Evolutionary conservation across 2,888 invertebrate species (phyloP), one percentile per base, ranked within the genome.

Genomic region (Phyllotreta cruciferae): DNA sequence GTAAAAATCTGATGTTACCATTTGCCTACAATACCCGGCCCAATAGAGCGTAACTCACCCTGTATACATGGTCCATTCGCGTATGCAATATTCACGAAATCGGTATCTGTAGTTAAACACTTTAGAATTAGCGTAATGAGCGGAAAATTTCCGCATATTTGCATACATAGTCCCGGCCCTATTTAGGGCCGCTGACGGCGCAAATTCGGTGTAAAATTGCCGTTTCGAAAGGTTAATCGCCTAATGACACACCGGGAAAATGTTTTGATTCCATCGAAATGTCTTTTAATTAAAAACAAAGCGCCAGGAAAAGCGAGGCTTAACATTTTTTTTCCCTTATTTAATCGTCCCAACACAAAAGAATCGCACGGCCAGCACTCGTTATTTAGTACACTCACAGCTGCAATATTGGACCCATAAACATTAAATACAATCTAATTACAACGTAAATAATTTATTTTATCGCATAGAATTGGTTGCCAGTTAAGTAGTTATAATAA

Each of bases 141-240:
- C 42, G 50, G 58, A 58, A 58, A 52, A 50, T 58, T 58, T 58
- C 41, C 50, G 58, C 50, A 58, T 52, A 58, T 58, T 50, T 58
- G 58, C 50, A 52, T 58, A 50, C 24, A 52, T 37, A 47, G 45
- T 38, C 34, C 24, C 10, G 58, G 11, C 42, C 58, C 42, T 14
- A 13, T 58, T 58, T 41, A 58, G 50, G 58, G 39, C n/a, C 41
- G 50, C 38, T 49, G 39, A 41, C 24, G 34, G 34, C 24, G 57
- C 11, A 58, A 56, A 56, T 47, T 56, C 47, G 47, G 37, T 56
- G 56, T 56, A 45, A 56, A 56, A 56, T 56, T 56, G 24, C 38
- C 38, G 3, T 37, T 11, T 11, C 13, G 38, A n/a, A 47, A 41
- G 47, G 10, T 36, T 56, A 47, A 37, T 56, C 13, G 37, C n/a